Conservation (phyloP, 2,888 invertebrate genomes). For the Allacma fusca region DNA sequence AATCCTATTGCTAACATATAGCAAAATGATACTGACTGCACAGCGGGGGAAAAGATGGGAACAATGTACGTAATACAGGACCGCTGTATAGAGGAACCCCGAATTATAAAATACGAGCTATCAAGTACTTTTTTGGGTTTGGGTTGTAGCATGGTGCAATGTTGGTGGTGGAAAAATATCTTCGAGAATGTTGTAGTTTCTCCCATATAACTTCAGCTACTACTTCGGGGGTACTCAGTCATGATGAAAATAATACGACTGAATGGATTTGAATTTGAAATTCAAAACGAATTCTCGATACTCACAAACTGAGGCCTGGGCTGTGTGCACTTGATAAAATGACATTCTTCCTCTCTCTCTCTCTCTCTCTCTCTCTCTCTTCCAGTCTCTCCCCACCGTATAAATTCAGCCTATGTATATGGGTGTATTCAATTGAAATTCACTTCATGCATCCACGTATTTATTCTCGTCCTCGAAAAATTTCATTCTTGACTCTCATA, state of each 20-base stretch:
- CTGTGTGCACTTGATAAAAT: conserved; percentile 35
- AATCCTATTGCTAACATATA: no score
- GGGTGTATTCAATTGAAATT: conserved; percentile 54
- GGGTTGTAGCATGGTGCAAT: no score
- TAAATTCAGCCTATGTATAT: conserved; percentile 35
- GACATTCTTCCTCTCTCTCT: conserved; percentile 28
- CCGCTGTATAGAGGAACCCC: no score
- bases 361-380: conserved; percentile 34
- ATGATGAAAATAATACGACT: background rate
- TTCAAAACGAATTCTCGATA: conserved; percentile 40
- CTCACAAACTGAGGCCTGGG: background rate
- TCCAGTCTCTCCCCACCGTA: conserved; percentile 37
- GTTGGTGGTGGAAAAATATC: background rate
- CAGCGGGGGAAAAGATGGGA: no score
- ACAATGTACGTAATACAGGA: no score
- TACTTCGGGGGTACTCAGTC: background rate
- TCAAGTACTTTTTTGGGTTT: no score
- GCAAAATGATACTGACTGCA: no score
- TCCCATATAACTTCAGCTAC: background rate
- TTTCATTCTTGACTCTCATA: background rate
- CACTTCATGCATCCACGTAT: conserved; percentile 53
- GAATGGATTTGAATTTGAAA: conserved; percentile 33
- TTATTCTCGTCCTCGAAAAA: conserved; percentile 54
- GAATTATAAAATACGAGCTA: no score
- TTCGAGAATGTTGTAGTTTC: background rate